Base-by-base conservation (phyloP, 2,797 vertebrate species). In the Erethizon dorsatum region DNA sequence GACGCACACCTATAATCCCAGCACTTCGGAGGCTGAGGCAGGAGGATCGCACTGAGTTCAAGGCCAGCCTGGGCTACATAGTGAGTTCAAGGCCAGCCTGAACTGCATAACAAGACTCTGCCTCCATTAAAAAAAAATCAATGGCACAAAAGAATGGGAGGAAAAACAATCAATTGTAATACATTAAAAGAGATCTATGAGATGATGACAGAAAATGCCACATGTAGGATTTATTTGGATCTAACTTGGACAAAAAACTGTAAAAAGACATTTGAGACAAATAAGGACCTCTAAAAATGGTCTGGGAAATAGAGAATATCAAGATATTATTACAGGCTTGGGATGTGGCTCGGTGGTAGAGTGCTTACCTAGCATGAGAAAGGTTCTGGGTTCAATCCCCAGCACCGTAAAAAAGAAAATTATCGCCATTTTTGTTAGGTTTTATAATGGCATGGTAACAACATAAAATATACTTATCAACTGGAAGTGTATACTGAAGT, bases 191-290 rank as follows among this genome's bases (percentile, higher is more conserved):
- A 82, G 45, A 56, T 10, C 14, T 7, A 77, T 56, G 57, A 91
- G 73, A 88, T 18, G 47, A 63, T 95, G 59, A 37, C 33, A 69
- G 17, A 57, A 59, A 59, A 4, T 33, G 24, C 17, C 37, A 24
- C 3, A 0, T 37, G 22, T n/a, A 52, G 83, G 50, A 84, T 8
- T 84, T 59, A 24, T 80, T 90, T 78, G 31, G 52, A 33, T 89
- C 57, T 67, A 17, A 92, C 67, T 85, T 45, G 12, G 63, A n/a
- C 83, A 84, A 75, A 1, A 15, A 57, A 83, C 37, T 77, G 47
- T 95, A 71, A 52, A 83, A 89, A 96, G 67, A 41, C 28, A 50
- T 57, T 89, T 92, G 56, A 88, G 50, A 87, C 26, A 57, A 87
- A 57, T 33, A 61, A 41, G 10, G 52, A 73, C 13, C 33, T 90